phyloP scores from a whole-genome alignment of 2,113 vertebrate species.

The Azemiops feae region DNA sequence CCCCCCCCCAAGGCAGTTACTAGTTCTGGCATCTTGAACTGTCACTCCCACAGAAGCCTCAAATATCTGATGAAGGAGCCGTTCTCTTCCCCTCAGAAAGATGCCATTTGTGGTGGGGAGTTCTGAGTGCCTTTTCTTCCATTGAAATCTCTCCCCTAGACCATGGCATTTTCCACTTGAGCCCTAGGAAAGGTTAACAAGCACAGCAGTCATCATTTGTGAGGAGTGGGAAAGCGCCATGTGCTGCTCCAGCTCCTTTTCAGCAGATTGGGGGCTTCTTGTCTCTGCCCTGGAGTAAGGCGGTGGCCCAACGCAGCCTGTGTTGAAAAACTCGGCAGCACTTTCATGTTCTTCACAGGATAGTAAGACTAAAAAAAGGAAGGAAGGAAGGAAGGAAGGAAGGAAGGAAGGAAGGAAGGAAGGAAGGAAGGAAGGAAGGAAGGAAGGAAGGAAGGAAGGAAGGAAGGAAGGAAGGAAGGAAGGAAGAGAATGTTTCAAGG shows the following conservation, averaged over 20 bases:
- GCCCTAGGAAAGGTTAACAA: slow-evolving; percentile 85
- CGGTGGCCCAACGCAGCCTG: slow-evolving; percentile 68
- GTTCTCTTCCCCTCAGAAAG: slow-evolving; percentile 45
- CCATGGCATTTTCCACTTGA: slow-evolving; percentile 82
- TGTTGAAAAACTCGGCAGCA: slow-evolving; percentile 61
- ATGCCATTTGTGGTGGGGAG: slow-evolving; percentile 43
- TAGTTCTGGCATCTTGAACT: slow-evolving; percentile 76
- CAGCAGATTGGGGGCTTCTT: slow-evolving; percentile 63
- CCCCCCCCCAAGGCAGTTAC: background rate
- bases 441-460: background rate
- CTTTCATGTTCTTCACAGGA: slow-evolving; percentile 44
- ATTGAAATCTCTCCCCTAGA: slow-evolving; percentile 67
- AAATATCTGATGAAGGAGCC: slow-evolving; percentile 31
- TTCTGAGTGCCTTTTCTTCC: slow-evolving; percentile 72
- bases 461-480: no score
- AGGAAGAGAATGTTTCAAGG: background rate
- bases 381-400: background rate
- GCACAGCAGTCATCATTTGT: slow-evolving; percentile 91
- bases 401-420: no score
- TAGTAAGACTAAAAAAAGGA: slow-evolving; percentile 47
- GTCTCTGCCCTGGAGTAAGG: slow-evolving; percentile 67
- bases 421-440: no score
- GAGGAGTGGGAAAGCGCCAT: slow-evolving; percentile 95
- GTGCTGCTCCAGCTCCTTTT: slow-evolving; percentile 80
- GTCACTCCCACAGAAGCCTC: slow-evolving; percentile 77